Conservation (phyloP, 2,888 invertebrate genomes). For the Microctonus hyperodae region DNA sequence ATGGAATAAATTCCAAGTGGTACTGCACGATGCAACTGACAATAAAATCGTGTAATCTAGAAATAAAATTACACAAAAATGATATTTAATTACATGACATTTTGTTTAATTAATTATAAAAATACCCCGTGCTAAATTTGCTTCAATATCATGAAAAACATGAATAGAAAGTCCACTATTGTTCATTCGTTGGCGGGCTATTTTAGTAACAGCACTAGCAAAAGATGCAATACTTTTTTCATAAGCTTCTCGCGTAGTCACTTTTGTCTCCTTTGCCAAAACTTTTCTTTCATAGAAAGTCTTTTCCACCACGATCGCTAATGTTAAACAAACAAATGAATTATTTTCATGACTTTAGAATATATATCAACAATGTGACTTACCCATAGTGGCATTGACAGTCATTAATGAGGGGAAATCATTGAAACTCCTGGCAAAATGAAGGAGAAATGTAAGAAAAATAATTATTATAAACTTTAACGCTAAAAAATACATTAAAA, state of each 20-base stretch:
- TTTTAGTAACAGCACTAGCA: constrained; percentile 70
- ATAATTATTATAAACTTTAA: background rate
- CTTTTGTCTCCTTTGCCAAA: constrained; percentile 16
- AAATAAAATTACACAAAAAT: no score
- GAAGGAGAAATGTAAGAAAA: constrained; percentile 13
- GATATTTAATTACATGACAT: background rate
- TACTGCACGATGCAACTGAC: constrained; percentile 76
- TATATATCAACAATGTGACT: constrained; percentile 40
- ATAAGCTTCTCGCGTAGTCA: constrained; percentile 60
- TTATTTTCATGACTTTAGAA: constrained; percentile 1
- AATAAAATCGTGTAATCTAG: constrained; percentile 78
- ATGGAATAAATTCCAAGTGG: constrained; percentile 77
- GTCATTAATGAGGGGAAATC: constrained; percentile 77
- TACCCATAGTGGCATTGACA: constrained; percentile 79
- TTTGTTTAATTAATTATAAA: constrained; percentile 7
- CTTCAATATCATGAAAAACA: constrained; percentile 73
- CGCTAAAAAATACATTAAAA: background rate
- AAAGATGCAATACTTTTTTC: constrained; percentile 67
- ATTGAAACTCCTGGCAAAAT: constrained; percentile 55
- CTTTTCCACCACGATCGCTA: constrained; percentile 77
- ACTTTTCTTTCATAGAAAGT: constrained; percentile 68
- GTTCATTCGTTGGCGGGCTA: constrained; percentile 71
- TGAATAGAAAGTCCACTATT: constrained; percentile 75
- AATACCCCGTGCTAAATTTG: constrained; percentile 75
- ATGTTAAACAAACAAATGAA: constrained; percentile 22